A percentile compares a stretch with the other conserved stretches of the same genome.
These are phyloP conservation scores for Bombylius major DNA, from an alignment of 2,888 invertebrate species.

Conservation along the genomic window DNA sequence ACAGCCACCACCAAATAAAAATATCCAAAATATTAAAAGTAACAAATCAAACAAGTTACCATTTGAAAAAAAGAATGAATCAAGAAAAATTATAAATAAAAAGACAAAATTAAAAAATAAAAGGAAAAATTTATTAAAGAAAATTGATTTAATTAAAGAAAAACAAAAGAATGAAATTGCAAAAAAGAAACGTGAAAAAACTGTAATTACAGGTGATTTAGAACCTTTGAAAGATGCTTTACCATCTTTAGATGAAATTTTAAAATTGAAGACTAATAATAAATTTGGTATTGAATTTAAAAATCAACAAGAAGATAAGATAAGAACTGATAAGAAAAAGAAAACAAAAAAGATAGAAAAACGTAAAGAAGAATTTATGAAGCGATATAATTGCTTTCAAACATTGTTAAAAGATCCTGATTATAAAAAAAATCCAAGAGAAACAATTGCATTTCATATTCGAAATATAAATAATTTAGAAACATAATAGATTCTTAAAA, in stretches of 20 bases:
- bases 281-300: slow-evolving; percentile 18
- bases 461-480: slow-evolving; percentile 23
- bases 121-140: slow-evolving; percentile 25
- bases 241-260: slow-evolving; percentile 28
- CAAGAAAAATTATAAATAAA: slow-evolving; percentile 17
- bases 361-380: slow-evolving; percentile 23
- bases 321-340: slow-evolving; percentile 9
- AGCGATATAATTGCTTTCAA: slow-evolving; percentile 23
- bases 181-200: slow-evolving; percentile 25
- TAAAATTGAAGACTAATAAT: slow-evolving; percentile 20
- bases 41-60: too few species aligned
- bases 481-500: background rate
- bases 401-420: slow-evolving; percentile 27
- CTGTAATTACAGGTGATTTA: slow-evolving; percentile 27
- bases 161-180: slow-evolving; percentile 25
- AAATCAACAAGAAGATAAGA: slow-evolving; percentile 1
- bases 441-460: slow-evolving; percentile 26
- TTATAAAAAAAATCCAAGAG: slow-evolving; percentile 29
- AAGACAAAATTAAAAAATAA: slow-evolving; percentile 28
- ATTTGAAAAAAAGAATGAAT: too few species aligned
- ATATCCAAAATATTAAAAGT: too few species aligned
- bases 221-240: slow-evolving; percentile 30
- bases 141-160: slow-evolving; percentile 24
- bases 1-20: too few species aligned
- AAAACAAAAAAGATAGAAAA: slow-evolving; percentile 25